Conservation (phyloP, 2,797 vertebrate species). For the Pseudochromis fuscus region DNA sequence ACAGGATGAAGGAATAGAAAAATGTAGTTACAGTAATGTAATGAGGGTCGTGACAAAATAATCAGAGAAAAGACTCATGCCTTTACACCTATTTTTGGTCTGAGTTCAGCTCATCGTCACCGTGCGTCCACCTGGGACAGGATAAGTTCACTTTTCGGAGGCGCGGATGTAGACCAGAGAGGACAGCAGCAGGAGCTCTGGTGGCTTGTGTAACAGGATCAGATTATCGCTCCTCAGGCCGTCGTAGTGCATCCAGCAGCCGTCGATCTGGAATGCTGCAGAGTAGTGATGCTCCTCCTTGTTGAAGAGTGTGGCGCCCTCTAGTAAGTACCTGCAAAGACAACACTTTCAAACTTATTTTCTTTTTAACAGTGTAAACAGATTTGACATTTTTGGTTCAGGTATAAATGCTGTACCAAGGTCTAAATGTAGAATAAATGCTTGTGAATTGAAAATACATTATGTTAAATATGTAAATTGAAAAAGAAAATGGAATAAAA, state of each 20-base stretch:
- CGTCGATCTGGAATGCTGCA: conserved; percentile 90
- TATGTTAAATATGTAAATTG: not conserved
- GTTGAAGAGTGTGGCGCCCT: conserved; percentile 93
- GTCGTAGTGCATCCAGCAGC: conserved; percentile 91
- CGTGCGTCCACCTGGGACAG: not conserved
- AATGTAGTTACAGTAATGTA: conserved; percentile 5
- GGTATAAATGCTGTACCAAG: not conserved
- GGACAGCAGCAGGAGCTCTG: conserved; percentile 89
- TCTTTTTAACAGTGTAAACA: not conserved
- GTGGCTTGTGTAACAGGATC: conserved; percentile 90
- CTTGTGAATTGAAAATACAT: not conserved
- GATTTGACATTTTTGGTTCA: not conserved
- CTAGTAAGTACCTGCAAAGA: conserved; percentile 87
- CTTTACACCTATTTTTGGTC: not conserved
- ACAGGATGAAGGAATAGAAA: conserved; percentile 3
- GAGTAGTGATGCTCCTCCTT: conserved; percentile 93
- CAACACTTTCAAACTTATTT: not conserved
- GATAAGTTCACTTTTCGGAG: conserved; percentile 84
- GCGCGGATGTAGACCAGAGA: conserved; percentile 89
- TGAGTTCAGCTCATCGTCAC: conserved; percentile 5
- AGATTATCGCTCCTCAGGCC: conserved; percentile 90
- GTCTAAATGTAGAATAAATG: not conserved
- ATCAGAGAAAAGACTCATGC: not conserved
- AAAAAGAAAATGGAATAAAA: no score
- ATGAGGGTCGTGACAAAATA: conserved; percentile 3